Evolutionary conservation across 2,888 invertebrate species (phyloP).

Genomic region (Epinotia ramella): DNA sequence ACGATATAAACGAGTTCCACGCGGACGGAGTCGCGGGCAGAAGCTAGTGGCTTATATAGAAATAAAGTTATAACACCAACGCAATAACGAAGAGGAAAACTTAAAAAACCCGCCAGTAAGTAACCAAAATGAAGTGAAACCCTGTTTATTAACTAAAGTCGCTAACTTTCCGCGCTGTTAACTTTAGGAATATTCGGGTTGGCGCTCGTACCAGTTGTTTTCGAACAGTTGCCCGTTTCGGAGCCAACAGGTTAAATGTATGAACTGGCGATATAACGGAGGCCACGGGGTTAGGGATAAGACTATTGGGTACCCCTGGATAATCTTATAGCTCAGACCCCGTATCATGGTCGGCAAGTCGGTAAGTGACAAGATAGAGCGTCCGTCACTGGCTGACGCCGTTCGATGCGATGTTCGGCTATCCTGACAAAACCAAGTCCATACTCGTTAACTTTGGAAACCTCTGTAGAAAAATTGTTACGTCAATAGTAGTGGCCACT

Average conservation of each 20-base stretch:
- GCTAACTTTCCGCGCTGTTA: constrained; percentile 9
- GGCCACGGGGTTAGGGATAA: no score
- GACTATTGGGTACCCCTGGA: no score
- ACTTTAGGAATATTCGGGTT: constrained; percentile 8
- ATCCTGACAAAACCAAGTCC: neutral
- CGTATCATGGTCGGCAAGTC: no score
- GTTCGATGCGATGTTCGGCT: no score
- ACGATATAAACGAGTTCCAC: no score
- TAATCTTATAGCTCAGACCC: no score
- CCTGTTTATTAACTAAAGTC: constrained; percentile 15
- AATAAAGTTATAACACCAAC: neutral
- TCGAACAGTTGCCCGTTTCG: neutral
- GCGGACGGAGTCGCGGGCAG: no score
- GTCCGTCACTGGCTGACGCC: no score
- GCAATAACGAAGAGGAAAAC: neutral
- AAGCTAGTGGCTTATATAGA: no score
- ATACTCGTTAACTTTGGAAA: neutral
- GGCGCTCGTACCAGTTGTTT: neutral
- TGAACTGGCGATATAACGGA: no score
- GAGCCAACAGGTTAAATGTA: neutral
- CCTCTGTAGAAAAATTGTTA: neutral
- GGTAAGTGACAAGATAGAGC: no score
- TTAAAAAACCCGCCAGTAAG: neutral
- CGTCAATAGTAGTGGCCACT: neutral
- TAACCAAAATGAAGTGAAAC: constrained; percentile 12